These are phyloP conservation scores for Monodelphis domestica DNA, from an alignment of 2,797 vertebrate genomes.

Conservation along the genomic window DNA sequence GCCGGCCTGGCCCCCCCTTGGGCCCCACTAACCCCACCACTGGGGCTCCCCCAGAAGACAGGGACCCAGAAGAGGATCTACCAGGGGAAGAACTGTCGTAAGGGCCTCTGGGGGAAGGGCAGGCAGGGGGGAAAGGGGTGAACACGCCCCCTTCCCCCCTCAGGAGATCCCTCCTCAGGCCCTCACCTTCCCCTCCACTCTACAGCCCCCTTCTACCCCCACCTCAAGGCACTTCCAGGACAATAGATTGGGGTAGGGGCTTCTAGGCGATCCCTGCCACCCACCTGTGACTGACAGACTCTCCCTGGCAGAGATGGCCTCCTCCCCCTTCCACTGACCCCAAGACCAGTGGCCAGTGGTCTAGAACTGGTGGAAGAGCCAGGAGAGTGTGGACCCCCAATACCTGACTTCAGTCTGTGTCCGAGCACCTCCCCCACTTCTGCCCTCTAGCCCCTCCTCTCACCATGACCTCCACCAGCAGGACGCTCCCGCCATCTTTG, in stretches of 20 bases:
- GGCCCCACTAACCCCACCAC: slow-evolving; percentile 92
- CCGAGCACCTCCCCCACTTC: slow-evolving; percentile 55
- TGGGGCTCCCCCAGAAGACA: slow-evolving; percentile 91
- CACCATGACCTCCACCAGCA: slow-evolving; percentile 73
- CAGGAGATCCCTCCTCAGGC: slow-evolving; percentile 63
- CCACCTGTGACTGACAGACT: slow-evolving; percentile 52
- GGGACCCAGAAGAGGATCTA: slow-evolving; percentile 97
- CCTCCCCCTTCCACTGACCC: neutral
- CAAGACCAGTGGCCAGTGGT: slow-evolving; percentile 56
- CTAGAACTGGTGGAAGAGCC: slow-evolving; percentile 63
- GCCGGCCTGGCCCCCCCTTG: slow-evolving; percentile 91
- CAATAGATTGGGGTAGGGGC: slow-evolving; percentile 51
- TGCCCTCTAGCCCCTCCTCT: slow-evolving; percentile 23
- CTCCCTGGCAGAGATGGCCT: slow-evolving; percentile 36
- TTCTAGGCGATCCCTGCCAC: slow-evolving; percentile 39
- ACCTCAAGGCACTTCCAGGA: slow-evolving; percentile 81
- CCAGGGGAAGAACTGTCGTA: slow-evolving; percentile 92
- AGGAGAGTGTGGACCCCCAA: slow-evolving; percentile 66
- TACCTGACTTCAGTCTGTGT: neutral
- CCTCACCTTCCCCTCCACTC: slow-evolving; percentile 65
- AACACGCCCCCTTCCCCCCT: slow-evolving; percentile 65
- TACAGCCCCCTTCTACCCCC: slow-evolving; percentile 55
- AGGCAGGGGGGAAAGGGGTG: slow-evolving; percentile 64
- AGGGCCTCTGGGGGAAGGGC: slow-evolving; percentile 81
- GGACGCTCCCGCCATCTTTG: slow-evolving; percentile 65